Base-by-base conservation (phyloP, 2,888 invertebrate species). In the Fabriciana adippe region DNA sequence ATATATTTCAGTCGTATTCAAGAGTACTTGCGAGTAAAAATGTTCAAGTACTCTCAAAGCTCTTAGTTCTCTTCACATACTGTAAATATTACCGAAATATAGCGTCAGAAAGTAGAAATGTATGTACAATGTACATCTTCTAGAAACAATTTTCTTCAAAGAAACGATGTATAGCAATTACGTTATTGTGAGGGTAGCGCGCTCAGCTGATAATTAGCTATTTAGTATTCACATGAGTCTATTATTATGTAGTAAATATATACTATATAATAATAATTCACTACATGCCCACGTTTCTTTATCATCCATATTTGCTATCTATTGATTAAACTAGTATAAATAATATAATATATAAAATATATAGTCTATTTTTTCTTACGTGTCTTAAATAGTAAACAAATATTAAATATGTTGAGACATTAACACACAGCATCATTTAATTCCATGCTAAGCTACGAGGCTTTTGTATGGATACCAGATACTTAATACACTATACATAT, bases 151-250 rank as follows among this genome's bases (percentile, higher is more conserved):
- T 59, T 48, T 59, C 59, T 48, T 26, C n/a, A 47, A n/a, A 2
- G n/a, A 59, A n/a, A 59, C n/a, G 26, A 59, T 26, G 45, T 47
- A 26, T 59, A 21, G 26, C 47, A 59, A 48, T 48, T 16, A 59
- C 13, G 48, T 59, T 26, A 47, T 47, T 41, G 2, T 41, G 26
- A 59, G 26, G 48, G 59, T 26, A 26, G 6, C 13, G 11, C 15
- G 45, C 4, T 45, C 18, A 6, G 14, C 3, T 47, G 21, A 47
- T 6, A 47, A 26, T 47, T 26, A 18, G 4, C 15, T 21, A 18
- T 47, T 47, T 57, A 45, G 6, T 15, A 57, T 59, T 26, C 26
- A 1, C 11, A 26, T 48, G 26, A 59, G 26, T 59, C 26, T 59
- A 59, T 59, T 59, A 48, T 47, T 26, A 8, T 41, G 0, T 8